phyloP scores from a whole-genome alignment of 2,113 vertebrate genomes.

The Macroglossus sobrinus region DNA sequence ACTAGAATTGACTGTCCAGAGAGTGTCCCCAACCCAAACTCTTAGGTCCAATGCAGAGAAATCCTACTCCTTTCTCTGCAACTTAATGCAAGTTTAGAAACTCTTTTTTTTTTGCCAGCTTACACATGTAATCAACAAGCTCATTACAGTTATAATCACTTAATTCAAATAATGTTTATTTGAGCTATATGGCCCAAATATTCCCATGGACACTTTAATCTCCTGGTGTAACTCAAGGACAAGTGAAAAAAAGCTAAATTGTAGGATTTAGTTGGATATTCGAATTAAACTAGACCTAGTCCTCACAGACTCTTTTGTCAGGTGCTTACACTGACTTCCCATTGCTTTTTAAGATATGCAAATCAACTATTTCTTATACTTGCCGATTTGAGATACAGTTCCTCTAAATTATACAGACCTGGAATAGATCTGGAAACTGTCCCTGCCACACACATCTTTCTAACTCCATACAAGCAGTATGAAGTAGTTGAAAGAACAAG shows the following conservation, averaged over 20 bases:
- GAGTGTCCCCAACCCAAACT: not conserved
- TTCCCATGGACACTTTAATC: not conserved
- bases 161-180: not conserved
- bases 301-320: not conserved
- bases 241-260: not conserved
- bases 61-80: not conserved
- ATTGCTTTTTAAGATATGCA: not conserved
- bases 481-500: not conserved
- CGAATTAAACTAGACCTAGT: not conserved
- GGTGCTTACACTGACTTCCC: rapidly evolving
- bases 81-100: not conserved
- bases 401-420: not conserved
- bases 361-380: not conserved
- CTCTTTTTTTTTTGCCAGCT: not conserved
- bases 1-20: not conserved
- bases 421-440: not conserved
- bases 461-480: too few species aligned
- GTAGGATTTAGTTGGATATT: not conserved
- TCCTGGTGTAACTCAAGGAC: not conserved
- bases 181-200: not conserved
- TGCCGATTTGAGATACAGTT: not conserved
- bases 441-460: not conserved
- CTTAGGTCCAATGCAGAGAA: not conserved
- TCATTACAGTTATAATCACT: not conserved
- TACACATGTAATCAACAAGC: not conserved